A percentile compares a stretch with the other conserved stretches of the same genome.
Conservation (phyloP, 2,113 vertebrate genomes). For the Helogale parvula region DNA sequence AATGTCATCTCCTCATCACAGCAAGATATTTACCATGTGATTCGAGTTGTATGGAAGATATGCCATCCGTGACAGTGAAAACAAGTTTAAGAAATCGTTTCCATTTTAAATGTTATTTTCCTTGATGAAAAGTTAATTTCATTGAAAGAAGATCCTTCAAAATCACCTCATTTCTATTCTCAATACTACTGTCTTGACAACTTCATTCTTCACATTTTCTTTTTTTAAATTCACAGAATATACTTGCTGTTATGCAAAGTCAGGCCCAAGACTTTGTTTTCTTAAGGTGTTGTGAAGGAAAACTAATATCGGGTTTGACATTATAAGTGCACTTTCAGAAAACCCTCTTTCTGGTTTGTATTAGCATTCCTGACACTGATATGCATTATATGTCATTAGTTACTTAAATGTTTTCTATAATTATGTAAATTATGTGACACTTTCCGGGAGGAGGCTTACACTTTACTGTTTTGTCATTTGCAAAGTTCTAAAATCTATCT, state of each 20-base stretch:
- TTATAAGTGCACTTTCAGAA: constrained; percentile 55
- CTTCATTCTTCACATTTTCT: neutral
- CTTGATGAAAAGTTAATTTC: constrained; percentile 24
- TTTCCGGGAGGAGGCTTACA: constrained; percentile 45
- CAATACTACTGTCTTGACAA: neutral
- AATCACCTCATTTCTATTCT: constrained; percentile 45
- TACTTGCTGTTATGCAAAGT: neutral
- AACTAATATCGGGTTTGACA: constrained; percentile 48
- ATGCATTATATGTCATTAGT: constrained; percentile 54
- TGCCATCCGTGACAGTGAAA: neutral
- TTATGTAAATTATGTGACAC: constrained; percentile 68
- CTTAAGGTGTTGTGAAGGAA: constrained; percentile 55
- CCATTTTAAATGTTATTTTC: neutral
- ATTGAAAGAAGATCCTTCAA: constrained; percentile 18
- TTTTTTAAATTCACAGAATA: constrained; percentile 33
- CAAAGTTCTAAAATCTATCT: constrained; percentile 43
- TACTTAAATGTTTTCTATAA: constrained; percentile 72
- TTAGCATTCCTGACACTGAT: constrained; percentile 60
- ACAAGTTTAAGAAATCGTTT: neutral
- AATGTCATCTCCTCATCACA: neutral
- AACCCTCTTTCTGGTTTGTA: constrained; percentile 44
- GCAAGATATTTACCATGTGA: neutral
- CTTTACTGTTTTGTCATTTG: constrained; percentile 54
- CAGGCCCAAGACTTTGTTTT: constrained; percentile 18
- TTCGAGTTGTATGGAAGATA: neutral